Evolutionary conservation across 2,888 invertebrate genomes (phyloP), one percentile per base, ranked within the genome.

Genomic region (Acrocyrtus sp.): DNA sequence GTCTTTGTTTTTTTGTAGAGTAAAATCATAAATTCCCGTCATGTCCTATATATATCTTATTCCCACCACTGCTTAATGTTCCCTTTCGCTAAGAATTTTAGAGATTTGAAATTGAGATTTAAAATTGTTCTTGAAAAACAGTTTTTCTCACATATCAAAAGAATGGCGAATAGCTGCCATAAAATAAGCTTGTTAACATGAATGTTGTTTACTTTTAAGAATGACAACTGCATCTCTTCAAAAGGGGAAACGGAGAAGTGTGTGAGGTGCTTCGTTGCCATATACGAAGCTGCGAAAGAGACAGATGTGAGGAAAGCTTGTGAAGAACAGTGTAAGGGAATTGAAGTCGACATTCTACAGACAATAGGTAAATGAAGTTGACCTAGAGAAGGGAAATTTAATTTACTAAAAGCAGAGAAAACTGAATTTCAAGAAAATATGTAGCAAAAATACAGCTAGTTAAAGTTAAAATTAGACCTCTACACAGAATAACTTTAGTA

Each of bases 221-320:
- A 22, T n/a, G 67, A 58, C 17, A 48, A 27, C 2, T 63, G 63
- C 19, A 15, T 19, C 34, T 1, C 1, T 41, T 8, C 53, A 5
- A 6, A 3, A 2, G 15, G 41, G 12, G 26, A 41, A 26, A 47
- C 17, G 2, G 50, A 50, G 15, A 56, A 56, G 15, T 69, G 69
- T 41, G 41, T 69, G 1, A 26, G 50, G 8, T 69, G 69, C 22
- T 41, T 69, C 4, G 54, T 61, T 0, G 41, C 50, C 4, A 12
- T 22, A 43, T 48, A 29, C 17, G 22, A 43, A 2, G n/a, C 26
- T 0, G 27, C 19, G 12, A n/a, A n/a, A n/a, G 29, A 39, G 10
- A n/a, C 53, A 4, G 62, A 41, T 24, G 43, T 19, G 12, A 19
- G 22, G n/a, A 51, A 21, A 17, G 48, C 15, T 10, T 69, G 69